Evolutionary conservation across 1,140 invertebrate genomes (phyloP), one percentile per base, ranked within the genome.

Genomic region (Stegodyphus dumicola): DNA sequence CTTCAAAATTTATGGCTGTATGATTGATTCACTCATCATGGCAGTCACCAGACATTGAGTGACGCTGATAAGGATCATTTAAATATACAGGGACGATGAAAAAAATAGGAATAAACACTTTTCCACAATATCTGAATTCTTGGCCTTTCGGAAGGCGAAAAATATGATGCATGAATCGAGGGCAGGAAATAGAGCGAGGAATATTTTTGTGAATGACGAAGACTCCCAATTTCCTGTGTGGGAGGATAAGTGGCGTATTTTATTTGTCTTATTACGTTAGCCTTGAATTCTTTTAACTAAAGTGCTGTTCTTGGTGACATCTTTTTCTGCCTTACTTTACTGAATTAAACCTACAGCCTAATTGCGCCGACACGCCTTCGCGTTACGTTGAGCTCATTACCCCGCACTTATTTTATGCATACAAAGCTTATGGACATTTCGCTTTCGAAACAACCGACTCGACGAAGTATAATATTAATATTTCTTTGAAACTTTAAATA

Each of bases 261-360:
- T 74, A 81, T 74, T 81, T 74, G 56, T 81, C 48, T 81, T 81
- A 60, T 81, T 60, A 7, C 70, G 56, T 48, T 65, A 81, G 70
- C 79, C 79, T 81, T 81, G 79, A 65, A 74, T 81, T 81, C 79
- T 74, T 81, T 81, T 81, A 81, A 81, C n/a, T 81, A 81, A 81
- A 81, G 79, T 81, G 79, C 70, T 74, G 79, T 81, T 74, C 56
- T 48, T 54, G 79, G 60, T 67, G 79, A 81, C 79, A 81, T 65
- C 69, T 49, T 81, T 81, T 81, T 81, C 56, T 11, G 1, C 2
- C 71, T 54, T 51, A 53, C 71, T 74, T 74, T 56, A 74, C 56
- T n/a, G 70, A 81, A 81, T 81, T 81, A 67, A 67, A n/a, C 69
- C 65, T 81, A 64, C 79, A 73, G 13, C 11, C 79, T 81, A 81